Evolutionary conservation across 2,888 invertebrate genomes (phyloP).

Genomic region (Oxytorus armatus): DNA sequence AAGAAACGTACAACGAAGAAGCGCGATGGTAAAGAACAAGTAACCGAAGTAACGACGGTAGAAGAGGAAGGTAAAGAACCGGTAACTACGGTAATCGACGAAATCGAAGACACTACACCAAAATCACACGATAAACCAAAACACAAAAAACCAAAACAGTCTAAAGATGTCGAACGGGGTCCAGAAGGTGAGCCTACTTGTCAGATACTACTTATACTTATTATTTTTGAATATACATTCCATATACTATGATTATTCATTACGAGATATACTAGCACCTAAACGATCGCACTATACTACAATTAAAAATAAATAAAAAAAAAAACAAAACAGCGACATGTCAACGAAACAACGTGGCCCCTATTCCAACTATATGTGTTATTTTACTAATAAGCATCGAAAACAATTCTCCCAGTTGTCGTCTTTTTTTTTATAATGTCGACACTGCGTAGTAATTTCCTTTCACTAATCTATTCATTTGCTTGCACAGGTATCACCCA

Average conservation of each 20-base stretch:
- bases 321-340: constrained; percentile 70
- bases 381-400: constrained; percentile 47
- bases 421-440: constrained; percentile 35
- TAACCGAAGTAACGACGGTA: too few species aligned
- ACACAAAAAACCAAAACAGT: constrained; percentile 78
- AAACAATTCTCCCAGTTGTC: constrained; percentile 22
- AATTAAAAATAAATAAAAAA: constrained; percentile 38
- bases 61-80: constrained; percentile 85
- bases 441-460: constrained; percentile 3
- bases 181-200: constrained; percentile 77
- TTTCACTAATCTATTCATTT: constrained; percentile 57
- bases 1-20: too few species aligned
- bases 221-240: constrained; percentile 59
- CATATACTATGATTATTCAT: constrained; percentile 54
- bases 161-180: constrained; percentile 75
- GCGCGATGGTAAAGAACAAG: too few species aligned
- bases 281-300: constrained; percentile 60
- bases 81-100: constrained; percentile 79
- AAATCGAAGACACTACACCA: constrained; percentile 76
- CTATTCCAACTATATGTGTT: constrained; percentile 43
- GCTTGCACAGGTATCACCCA: constrained; percentile 73
- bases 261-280: constrained; percentile 51
- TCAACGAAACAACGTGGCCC: constrained; percentile 66
- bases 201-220: constrained; percentile 68
- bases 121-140: constrained; percentile 79